These are phyloP conservation scores for Lepidothrix coronata DNA, from an alignment of 2,113 vertebrate genomes.

Conservation along the genomic window DNA sequence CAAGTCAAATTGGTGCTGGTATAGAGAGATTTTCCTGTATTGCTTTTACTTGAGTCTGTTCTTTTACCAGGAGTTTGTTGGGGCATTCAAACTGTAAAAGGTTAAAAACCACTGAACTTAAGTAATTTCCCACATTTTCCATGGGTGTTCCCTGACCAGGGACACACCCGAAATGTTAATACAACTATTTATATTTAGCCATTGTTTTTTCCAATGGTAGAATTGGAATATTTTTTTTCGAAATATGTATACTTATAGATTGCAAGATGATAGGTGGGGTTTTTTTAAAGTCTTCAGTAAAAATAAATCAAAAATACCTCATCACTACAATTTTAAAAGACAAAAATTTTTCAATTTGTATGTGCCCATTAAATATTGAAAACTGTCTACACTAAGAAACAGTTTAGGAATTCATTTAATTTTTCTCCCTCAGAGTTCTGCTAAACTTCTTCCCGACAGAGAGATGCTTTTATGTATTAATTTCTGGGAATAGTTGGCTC, in stretches of 20 bases:
- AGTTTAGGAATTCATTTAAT: constrained; percentile 34
- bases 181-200: background rate
- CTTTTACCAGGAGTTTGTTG: background rate
- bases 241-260: background rate
- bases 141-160: fast-evolving
- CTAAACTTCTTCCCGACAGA: constrained; percentile 13
- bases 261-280: background rate
- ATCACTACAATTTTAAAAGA: background rate
- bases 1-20: background rate
- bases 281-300: background rate
- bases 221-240: background rate
- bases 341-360: background rate
- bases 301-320: background rate
- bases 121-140: background rate
- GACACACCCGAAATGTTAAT: background rate
- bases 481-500: constrained; percentile 31
- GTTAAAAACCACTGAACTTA: background rate
- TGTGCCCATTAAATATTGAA: constrained; percentile 43
- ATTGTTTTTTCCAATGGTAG: background rate
- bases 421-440: constrained; percentile 49
- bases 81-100: background rate
- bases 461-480: constrained; percentile 44
- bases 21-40: background rate
- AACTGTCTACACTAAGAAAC: background rate
- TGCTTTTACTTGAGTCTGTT: background rate